Evolutionary conservation across 2,888 invertebrate genomes (phyloP), one percentile per base, ranked within the genome.

Genomic region (Coecobrya sp.): DNA sequence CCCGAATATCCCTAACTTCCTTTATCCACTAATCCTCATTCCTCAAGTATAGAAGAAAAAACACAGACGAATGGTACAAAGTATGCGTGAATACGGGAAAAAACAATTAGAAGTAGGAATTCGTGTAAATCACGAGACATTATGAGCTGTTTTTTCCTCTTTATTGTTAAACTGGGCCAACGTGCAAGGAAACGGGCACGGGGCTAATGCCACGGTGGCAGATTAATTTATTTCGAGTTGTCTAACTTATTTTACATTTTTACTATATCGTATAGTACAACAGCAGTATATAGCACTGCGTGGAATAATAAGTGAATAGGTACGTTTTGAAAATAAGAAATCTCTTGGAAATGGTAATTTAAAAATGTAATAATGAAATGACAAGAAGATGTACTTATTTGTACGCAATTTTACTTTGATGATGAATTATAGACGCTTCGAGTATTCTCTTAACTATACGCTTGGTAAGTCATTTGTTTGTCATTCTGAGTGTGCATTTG

Each of bases 31-130:
- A 62, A 62, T 62, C 62, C 62, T 27, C 25, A 27, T 25, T 52
- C 45, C n/a, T 11, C 25, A 49, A 49, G 27, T 1, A 76, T 8
- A 49, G 22, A 11, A 4, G 49, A 16, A 42, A 70, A 11, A 22
- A 19, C 45, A 5, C 36, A 36, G 10, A 30, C n/a, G 16, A 36
- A 42, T 22, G 42, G 27, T 79, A 27, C 22, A 52, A 10, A 76
- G 45, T 45, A 22, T 22, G 19, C 45, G 19, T 22, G 22, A 11
- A 45, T 73, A 13, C n/a, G 13, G 0, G 30, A 22, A 16, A 42
- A 70, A 70, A 73, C 73, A 73, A 73, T 73, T 73, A 73, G 19
- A 36, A 27, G 36, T 42, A 73, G 10, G 19, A 73, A 73, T 42
- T 73, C 27, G 22, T 73, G 22, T 45, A 22, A 73, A 73, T 45